Conservation (phyloP, 2,888 invertebrate species). For the Thymelicus sylvestris region DNA sequence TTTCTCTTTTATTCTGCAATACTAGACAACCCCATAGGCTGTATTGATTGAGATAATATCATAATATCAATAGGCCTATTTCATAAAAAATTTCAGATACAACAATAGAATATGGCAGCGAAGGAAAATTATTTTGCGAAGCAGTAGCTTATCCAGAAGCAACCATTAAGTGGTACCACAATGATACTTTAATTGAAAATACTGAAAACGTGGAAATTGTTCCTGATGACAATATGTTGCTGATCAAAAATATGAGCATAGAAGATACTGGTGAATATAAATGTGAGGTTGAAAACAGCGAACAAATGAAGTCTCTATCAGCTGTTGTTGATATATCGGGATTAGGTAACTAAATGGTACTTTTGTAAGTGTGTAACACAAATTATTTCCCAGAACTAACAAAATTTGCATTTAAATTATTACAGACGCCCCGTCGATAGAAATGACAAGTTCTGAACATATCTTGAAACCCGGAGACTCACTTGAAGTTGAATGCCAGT, state of each 20-base stretch:
- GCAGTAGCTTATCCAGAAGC: constrained; percentile 68
- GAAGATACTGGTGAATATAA: constrained; percentile 62
- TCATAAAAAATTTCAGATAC: constrained; percentile 54
- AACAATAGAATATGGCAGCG: constrained; percentile 60
- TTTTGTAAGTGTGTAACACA: neutral
- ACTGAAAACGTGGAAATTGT: constrained; percentile 48
- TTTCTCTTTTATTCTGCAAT: too few species aligned
- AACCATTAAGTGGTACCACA: constrained; percentile 64
- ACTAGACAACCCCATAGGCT: too few species aligned
- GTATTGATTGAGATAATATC: too few species aligned
- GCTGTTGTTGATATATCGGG: constrained; percentile 63
- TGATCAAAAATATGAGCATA: constrained; percentile 63
- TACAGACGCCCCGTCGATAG: constrained; percentile 63
- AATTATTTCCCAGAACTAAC: neutral
- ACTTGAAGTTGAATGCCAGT: constrained; percentile 64
- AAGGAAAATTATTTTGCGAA: constrained; percentile 62
- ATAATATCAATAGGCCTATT: neutral
- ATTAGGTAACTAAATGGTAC: constrained; percentile 58
- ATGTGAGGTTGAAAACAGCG: constrained; percentile 59
- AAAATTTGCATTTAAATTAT: constrained; percentile 12
- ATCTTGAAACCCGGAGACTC: constrained; percentile 56
- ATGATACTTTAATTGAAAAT: constrained; percentile 52
- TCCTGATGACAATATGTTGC: constrained; percentile 52
- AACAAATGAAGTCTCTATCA: constrained; percentile 47
- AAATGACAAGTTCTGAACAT: constrained; percentile 48